phyloP scores from a whole-genome alignment of 1,140 invertebrate species.

The Patella vulgata region DNA sequence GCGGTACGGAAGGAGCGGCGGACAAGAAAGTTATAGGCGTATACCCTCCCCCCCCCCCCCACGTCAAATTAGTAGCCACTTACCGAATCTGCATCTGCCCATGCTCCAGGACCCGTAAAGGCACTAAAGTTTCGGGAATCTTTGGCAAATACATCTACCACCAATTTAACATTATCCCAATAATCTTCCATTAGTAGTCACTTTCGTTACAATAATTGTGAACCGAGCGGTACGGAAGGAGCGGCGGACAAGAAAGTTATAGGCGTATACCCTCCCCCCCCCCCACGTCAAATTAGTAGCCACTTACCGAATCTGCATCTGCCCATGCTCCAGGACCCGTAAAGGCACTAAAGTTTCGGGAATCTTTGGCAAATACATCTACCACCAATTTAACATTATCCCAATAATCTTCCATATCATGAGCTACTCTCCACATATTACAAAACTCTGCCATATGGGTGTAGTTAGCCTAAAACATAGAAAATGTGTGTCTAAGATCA shows the following conservation, averaged over 20 bases:
- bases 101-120: constrained; percentile 93
- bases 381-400: constrained; percentile 89
- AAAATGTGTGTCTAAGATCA: too few species aligned
- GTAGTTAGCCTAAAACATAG: constrained; percentile 89
- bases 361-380: constrained; percentile 93
- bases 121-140: constrained; percentile 90
- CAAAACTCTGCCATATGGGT: constrained; percentile 86
- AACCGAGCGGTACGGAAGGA: too few species aligned
- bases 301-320: constrained; percentile 95
- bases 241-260: too few species aligned
- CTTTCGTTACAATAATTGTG: too few species aligned
- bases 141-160: constrained; percentile 94
- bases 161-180: too few species aligned
- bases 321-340: constrained; percentile 97
- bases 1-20: too few species aligned
- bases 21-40: too few species aligned
- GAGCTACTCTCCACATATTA: constrained; percentile 95
- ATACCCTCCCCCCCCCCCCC: too few species aligned
- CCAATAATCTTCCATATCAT: constrained; percentile 95
- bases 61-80: too few species aligned
- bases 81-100: constrained; percentile 99
- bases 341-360: constrained; percentile 86
- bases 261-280: too few species aligned
- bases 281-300: too few species aligned
- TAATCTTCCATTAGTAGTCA: too few species aligned